A percentile compares a stretch with the other conserved stretches of the same genome.
These are phyloP conservation scores for Scolanthus callimorphus DNA, from an alignment of 92 coral and sea anemone genomes.

Conservation along the genomic window DNA sequence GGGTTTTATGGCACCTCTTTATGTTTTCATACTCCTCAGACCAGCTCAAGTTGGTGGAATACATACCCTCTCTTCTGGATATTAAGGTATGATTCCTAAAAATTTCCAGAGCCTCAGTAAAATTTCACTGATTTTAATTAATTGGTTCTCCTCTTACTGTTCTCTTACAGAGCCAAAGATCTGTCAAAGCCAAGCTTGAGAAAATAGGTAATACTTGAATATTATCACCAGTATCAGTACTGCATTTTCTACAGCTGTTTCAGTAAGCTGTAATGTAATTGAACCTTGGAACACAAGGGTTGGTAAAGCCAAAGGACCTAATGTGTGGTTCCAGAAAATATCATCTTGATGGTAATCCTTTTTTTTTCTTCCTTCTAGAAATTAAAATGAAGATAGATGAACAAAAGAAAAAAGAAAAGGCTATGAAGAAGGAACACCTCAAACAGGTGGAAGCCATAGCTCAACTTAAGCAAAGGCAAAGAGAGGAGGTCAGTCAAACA, in stretches of 20 bases:
- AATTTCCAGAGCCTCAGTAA: not conserved
- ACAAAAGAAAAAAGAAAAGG: constrained; percentile 53
- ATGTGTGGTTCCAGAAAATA: not conserved
- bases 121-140: not conserved
- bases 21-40: too few species aligned
- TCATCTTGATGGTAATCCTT: not conserved
- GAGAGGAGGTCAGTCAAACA: constrained; percentile 86
- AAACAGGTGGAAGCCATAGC: constrained; percentile 41
- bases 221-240: too few species aligned
- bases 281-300: too few species aligned
- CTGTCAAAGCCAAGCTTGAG: constrained; percentile 73
- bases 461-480: constrained; percentile 73
- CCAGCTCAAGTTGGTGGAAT: constrained; percentile 59
- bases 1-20: too few species aligned
- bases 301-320: not conserved
- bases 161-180: constrained; percentile 73
- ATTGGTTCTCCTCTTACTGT: constrained; percentile 1
- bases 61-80: constrained; percentile 81
- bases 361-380: constrained; percentile 18
- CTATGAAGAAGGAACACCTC: constrained; percentile 59
- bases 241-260: too few species aligned
- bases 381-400: constrained; percentile 60
- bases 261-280: too few species aligned
- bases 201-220: constrained; percentile 76
- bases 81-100: constrained; percentile 91